Percentiles rank a stretch among this genome's conserved stretches.
phyloP scores from a whole-genome alignment of 1,140 invertebrate species.

The Drosophila willistoni region DNA sequence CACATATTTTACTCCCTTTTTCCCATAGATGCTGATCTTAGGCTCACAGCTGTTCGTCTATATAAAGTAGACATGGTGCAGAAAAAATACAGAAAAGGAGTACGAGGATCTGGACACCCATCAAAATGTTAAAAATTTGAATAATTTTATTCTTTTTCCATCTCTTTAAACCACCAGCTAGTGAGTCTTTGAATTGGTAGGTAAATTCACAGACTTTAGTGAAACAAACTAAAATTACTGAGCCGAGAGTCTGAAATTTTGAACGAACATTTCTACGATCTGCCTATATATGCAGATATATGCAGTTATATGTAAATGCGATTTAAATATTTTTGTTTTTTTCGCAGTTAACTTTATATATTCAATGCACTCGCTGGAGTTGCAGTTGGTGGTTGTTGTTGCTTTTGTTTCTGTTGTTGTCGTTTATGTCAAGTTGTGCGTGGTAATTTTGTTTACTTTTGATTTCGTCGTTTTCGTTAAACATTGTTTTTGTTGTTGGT shows the following conservation, averaged over 20 bases:
- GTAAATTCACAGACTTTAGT: constrained; percentile 19
- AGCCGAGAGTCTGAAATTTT: not conserved
- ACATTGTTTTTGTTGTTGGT: constrained; percentile 69
- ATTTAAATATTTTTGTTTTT: constrained; percentile 72
- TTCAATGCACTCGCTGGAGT: constrained; percentile 66
- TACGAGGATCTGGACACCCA: too few relatives aligned
- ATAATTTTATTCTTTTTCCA: too few relatives aligned
- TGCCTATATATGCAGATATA: not conserved
- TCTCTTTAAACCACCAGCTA: too few relatives aligned
- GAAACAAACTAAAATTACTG: too few relatives aligned
- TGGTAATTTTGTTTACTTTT: constrained; percentile 78
- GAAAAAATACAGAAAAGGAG: too few relatives aligned
- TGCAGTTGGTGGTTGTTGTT: constrained; percentile 40
- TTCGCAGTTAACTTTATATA: constrained; percentile 63
- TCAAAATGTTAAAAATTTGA: too few relatives aligned
- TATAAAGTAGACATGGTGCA: too few relatives aligned
- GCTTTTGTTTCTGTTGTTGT: constrained; percentile 28
- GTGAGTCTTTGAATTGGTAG: too few relatives aligned
- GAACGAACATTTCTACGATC: constrained; percentile 3
- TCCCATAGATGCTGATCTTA: too few relatives aligned
- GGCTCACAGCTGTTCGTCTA: too few relatives aligned
- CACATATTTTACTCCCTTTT: too few relatives aligned
- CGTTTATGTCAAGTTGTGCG: constrained; percentile 64
- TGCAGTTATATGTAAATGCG: constrained; percentile 32
- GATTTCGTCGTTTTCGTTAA: constrained; percentile 71